Conservation (phyloP, 2,888 invertebrate genomes). For the Patella caerulea region DNA sequence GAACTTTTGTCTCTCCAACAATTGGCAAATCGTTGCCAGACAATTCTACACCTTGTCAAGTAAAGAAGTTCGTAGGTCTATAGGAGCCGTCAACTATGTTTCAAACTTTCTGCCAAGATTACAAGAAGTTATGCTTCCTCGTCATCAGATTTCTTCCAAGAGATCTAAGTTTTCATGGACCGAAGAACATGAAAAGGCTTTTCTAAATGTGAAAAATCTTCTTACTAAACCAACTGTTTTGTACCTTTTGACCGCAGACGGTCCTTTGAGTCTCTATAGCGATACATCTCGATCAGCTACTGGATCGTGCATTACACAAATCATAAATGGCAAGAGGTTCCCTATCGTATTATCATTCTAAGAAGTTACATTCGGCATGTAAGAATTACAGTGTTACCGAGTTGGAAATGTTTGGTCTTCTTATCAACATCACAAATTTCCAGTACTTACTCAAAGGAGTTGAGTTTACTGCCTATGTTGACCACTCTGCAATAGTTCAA, state of each 20-base stretch:
- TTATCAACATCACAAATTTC: not conserved
- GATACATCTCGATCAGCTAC: not conserved
- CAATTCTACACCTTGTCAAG: too few relatives aligned
- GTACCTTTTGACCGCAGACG: not conserved
- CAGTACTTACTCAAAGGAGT: too few relatives aligned
- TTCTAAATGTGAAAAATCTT: not conserved
- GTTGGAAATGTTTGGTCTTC: not conserved
- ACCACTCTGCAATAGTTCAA: too few relatives aligned
- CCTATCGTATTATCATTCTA: too few relatives aligned
- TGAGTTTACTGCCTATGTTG: too few relatives aligned
- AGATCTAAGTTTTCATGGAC: not conserved
- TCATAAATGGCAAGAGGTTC: not conserved
- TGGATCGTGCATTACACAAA: not conserved
- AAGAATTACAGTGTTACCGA: not conserved
- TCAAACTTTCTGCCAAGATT: too few relatives aligned
- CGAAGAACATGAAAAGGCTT: not conserved
- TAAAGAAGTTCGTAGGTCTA: too few relatives aligned
- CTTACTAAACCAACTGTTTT: not conserved
- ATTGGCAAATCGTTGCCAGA: too few relatives aligned
- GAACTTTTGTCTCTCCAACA: too few relatives aligned
- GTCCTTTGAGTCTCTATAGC: not conserved
- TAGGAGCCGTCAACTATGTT: too few relatives aligned
- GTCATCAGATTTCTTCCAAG: not conserved
- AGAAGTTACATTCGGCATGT: not conserved
- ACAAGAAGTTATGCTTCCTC: too few relatives aligned